Base-by-base conservation (phyloP, 92 coral and sea anemone genomes). In the Epizoanthus ramosus region DNA sequence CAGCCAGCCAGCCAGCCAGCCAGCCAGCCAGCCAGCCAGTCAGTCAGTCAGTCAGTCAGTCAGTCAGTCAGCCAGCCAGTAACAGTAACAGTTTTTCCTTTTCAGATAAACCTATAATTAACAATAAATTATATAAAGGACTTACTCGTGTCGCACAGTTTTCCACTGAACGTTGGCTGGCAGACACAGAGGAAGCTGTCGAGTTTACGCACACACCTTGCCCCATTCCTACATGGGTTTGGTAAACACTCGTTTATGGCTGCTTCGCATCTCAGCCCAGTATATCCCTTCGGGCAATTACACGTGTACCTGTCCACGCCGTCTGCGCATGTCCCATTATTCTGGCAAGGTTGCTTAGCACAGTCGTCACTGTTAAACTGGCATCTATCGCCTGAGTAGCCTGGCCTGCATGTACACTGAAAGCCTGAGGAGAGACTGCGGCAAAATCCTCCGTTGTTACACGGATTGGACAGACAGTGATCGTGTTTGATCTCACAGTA, bases 401-500 rank as follows among this genome's bases (percentile, higher is more conserved):
- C 98, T 68, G 91, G 86, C 81, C 84, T 85, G 60, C 99, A 96
- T 5, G 81, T 79, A 66, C 99, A 96, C 84, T 75, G 84, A 73
- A 86, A 94, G 21, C 89, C 85, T 60, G 91, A 92, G 16, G 83
- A 50, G 23, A 90, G 70, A 68, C 93, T 93, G 45, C 69, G 63
- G 69, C 99, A 96, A 63, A 83, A 67, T 8, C 85, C 98, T 33
- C 88, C 87, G 70, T 96, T 94, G 17, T 73, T 63, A 68, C 98
- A 95, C 13, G 98, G 98, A 12, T 86, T 80, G 56, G 93, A 84
- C 16, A 73, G 88, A 57, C 98, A 95, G 80, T 88, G 83, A 73
- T 95, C 98, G 28, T 68, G 41, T 41, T 93, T 93, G 82, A 88
- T 85, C 85, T 95, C 98, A 71, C 98, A 95, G 73, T 86, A 95